phyloP scores from a whole-genome alignment of 2,888 invertebrate genomes.

The Panzeria rudis region DNA sequence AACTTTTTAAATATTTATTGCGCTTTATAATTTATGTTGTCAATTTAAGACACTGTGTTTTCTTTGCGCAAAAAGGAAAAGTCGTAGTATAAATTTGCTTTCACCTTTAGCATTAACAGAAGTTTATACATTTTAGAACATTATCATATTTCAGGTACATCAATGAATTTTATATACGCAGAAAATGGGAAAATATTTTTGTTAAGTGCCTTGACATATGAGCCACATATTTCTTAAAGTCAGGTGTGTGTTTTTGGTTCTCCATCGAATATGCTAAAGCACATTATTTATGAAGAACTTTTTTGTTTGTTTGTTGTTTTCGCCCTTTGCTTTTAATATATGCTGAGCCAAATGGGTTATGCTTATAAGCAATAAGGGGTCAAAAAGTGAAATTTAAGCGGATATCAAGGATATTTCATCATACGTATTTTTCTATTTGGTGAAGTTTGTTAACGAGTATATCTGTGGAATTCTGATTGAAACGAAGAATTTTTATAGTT shows the following conservation, averaged over 20 bases:
- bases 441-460: background rate
- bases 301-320: background rate
- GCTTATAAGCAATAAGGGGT: slow-evolving; percentile 12
- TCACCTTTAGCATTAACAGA: background rate
- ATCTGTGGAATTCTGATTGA: background rate
- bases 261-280: slow-evolving; percentile 8
- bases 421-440: background rate
- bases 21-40: slow-evolving; percentile 26
- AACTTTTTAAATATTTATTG: slow-evolving; percentile 38
- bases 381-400: slow-evolving; percentile 1
- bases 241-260: background rate
- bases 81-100: background rate
- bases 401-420: background rate
- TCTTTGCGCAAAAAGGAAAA: background rate
- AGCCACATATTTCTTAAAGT: slow-evolving; percentile 8
- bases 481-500: background rate
- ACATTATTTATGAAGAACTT: slow-evolving; percentile 22
- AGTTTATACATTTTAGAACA: slow-evolving; percentile 30
- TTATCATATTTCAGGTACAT: slow-evolving; percentile 56
- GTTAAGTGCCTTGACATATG: slow-evolving; percentile 52
- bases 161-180: slow-evolving; percentile 34
- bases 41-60: slow-evolving; percentile 25
- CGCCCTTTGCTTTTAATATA: background rate
- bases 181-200: slow-evolving; percentile 1
- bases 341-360: slow-evolving; percentile 24